phyloP scores from a whole-genome alignment of 64 coral and sea anemone genomes.

The Astreopora myriophthalma region DNA sequence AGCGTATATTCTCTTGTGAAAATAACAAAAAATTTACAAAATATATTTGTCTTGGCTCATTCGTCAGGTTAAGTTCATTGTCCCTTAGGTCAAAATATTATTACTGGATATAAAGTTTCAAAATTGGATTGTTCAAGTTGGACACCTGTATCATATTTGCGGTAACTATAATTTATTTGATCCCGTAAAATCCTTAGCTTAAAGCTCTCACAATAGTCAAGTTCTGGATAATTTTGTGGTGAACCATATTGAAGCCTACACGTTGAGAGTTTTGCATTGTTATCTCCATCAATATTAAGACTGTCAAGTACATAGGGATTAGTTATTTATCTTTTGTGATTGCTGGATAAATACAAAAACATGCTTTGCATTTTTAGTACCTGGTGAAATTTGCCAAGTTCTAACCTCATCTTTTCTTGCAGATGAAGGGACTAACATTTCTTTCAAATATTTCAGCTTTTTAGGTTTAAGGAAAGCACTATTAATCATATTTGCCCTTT shows the following conservation, averaged over 20 bases:
- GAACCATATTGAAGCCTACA: neutral
- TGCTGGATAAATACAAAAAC: neutral
- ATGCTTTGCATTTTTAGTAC: neutral
- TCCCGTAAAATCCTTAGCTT: neutral
- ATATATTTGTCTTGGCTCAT: no score
- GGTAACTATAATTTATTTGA: no score
- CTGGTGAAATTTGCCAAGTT: neutral
- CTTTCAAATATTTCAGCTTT: no score
- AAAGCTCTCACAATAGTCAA: neutral
- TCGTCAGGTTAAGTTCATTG: no score
- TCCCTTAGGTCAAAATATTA: no score
- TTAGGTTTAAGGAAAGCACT: no score
- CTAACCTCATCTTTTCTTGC: neutral
- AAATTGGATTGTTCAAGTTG: no score
- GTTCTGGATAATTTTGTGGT: neutral
- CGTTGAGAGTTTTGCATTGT: neutral
- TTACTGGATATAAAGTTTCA: neutral
- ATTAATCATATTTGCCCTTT: no score
- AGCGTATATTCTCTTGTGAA: no score
- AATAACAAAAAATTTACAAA: no score
- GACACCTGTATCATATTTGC: no score
- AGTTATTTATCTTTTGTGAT: neutral
- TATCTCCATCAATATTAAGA: neutral
- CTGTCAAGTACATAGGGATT: neutral
- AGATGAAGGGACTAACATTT: no score